Base-by-base conservation (phyloP, 2,888 invertebrate genomes). In the Ommatoiulus sabulosus region DNA sequence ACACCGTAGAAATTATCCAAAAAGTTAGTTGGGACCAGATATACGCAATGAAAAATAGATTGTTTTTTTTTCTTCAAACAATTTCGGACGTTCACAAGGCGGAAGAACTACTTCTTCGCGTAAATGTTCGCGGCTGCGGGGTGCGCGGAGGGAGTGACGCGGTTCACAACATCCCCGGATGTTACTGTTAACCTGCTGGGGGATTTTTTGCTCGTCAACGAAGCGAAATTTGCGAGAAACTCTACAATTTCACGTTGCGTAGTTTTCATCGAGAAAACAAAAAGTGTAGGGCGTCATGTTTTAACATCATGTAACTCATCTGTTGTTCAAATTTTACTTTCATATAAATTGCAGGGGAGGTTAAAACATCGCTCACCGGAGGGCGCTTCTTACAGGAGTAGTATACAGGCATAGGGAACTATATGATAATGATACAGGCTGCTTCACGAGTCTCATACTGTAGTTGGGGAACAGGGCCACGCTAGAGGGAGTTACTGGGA, bases 21-120 rank as follows among this genome's bases (percentile, higher is more conserved):
- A 87, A 87, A 87, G 87, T 87, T 87, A 87, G 87, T 63, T 87
- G 85, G 85, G 44, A 85, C n/a, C 85, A 85, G 44, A 85, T 43
- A 85, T 17, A 44, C 85, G 43, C 43, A 85, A 43, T 44, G 44
- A 85, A 85, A 44, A 85, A 85, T 43, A 85, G 57, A 87, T 63
- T 57, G 43, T 52, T 52, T 87, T 87, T 87, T 87, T 63, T 87
- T 87, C 63, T 87, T 87, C 52, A 7, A 17, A 24, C 63, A 52
- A 87, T 43, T 87, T 87, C 57, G 20, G 87, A 35, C 43, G 48
- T 63, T 87, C 57, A 4, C 52, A 43, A 87, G 63, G 63, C 52
- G 57, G 63, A 87, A 35, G 87, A 43, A 24, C 63, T 87, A 87
- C 57, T 57, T 87, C 57, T 87, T 24, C 35, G 87, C 87, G 52